Evolutionary conservation across 2,797 vertebrate species (phyloP), one percentile per base, ranked within the genome.

Genomic region (Choloepus didactylus): DNA sequence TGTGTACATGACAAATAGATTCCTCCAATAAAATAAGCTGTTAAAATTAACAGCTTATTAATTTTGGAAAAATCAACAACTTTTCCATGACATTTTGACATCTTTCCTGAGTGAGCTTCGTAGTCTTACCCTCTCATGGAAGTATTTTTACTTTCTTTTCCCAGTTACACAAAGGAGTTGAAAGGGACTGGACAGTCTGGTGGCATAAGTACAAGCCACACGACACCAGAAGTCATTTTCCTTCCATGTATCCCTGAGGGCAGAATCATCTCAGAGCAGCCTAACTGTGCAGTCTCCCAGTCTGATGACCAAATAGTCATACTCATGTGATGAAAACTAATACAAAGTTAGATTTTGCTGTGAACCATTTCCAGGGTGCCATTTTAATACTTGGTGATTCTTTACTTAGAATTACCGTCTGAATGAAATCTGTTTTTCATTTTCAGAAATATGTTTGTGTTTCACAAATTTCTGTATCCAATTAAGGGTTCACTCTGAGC

Each of bases 1-100:
- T 91, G 8, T 94, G 44, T 83, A 89, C 9, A 21, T 80, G 62
- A 92, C 64, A 66, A 64, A 70, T 75, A 76, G n/a, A 94, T 96
- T 95, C 29, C 35, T 86, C 11, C 18, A n/a, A 18, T 87, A 64
- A 77, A 89, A 79, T 77, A 90, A 79, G n/a, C 31, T 95, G 38
- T 77, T 92, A 89, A 88, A 92, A 64, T 85, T 66, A 95, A 38
- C 60, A 59, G 49, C 86, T 96, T 54, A 49, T 49, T 49, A 49
- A 49, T 49, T 49, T 49, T 49, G 46, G 46, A 5, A 49, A 49
- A 49, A 10, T 49, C 10, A 49, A 49, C 46, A 49, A 10, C 70
- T 95, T 96, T 80, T 70, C 79, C 15, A 7, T 72, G 56, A 46
- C 19, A 70, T 62, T 90, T 85, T 80, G 27, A 69, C 35, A 35